phyloP scores from a whole-genome alignment of 2,888 invertebrate genomes.

The Euzetes globulus region DNA sequence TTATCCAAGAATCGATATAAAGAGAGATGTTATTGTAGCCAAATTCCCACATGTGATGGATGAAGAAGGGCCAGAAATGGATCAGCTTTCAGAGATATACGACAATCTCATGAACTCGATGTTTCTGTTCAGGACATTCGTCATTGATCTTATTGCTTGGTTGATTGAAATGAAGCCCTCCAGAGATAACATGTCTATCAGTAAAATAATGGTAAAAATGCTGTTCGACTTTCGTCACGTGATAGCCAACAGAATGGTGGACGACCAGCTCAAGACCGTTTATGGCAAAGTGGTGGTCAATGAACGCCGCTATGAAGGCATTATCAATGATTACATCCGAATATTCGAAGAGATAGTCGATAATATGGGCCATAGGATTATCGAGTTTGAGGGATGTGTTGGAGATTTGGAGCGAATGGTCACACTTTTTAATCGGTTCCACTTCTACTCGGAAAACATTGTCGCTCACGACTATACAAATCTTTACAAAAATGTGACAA shows the following conservation, averaged over 20 bases:
- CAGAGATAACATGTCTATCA: neutral
- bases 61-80: too few species aligned
- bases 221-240: neutral
- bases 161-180: neutral
- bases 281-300: neutral
- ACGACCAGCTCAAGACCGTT: neutral
- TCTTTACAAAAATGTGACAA: neutral
- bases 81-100: too few species aligned
- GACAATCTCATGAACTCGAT: neutral
- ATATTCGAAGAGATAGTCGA: neutral
- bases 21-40: neutral
- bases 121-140: neutral
- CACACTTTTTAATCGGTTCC: neutral
- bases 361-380: neutral
- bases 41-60: neutral
- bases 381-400: neutral
- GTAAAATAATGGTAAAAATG: neutral
- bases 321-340: neutral
- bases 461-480: neutral
- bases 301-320: neutral
- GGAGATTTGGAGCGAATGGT: neutral
- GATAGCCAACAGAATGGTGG: neutral
- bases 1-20: neutral
- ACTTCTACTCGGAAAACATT: neutral
- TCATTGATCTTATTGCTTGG: neutral